A percentile compares a stretch with the other conserved stretches of the same genome.
phyloP scores from a whole-genome alignment of 2,888 invertebrate genomes.

The Mythimna impura region DNA sequence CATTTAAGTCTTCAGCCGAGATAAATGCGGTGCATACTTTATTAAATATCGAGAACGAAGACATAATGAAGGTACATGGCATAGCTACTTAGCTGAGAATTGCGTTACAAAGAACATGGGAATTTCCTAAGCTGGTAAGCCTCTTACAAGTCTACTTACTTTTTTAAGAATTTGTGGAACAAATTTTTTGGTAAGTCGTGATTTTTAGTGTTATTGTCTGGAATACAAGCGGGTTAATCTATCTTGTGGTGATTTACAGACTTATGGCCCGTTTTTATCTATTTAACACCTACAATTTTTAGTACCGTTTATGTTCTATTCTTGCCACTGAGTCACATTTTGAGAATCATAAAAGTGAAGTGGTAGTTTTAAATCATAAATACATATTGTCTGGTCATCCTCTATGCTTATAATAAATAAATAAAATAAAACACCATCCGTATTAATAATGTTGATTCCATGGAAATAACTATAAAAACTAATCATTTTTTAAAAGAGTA shows the following conservation, averaged over 20 bases:
- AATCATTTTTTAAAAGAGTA: no score
- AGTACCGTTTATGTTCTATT: background rate
- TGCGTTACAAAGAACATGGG: background rate
- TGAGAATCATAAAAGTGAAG: background rate
- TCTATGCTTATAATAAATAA: no score
- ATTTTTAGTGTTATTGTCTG: background rate
- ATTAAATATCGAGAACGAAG: slow-evolving; percentile 25
- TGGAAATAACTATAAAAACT: no score
- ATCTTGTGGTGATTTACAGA: background rate
- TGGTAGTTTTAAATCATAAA: no score
- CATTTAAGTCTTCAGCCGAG: slow-evolving; percentile 7
- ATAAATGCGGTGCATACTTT: slow-evolving; percentile 10
- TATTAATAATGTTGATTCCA: no score
- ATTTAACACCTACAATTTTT: no score
- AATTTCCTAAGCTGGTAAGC: background rate
- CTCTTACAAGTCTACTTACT: background rate
- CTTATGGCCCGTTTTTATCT: background rate
- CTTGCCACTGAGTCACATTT: background rate
- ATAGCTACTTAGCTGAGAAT: slow-evolving; percentile 5
- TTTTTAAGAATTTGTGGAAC: background rate
- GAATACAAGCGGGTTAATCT: background rate
- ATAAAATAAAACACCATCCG: no score
- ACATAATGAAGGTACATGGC: slow-evolving; percentile 4
- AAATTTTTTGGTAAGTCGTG: background rate
- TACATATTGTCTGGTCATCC: no score